Evolutionary conservation across 2,888 invertebrate genomes (phyloP), one percentile per base, ranked within the genome.

Genomic region (Cyclophora albipunctata): DNA sequence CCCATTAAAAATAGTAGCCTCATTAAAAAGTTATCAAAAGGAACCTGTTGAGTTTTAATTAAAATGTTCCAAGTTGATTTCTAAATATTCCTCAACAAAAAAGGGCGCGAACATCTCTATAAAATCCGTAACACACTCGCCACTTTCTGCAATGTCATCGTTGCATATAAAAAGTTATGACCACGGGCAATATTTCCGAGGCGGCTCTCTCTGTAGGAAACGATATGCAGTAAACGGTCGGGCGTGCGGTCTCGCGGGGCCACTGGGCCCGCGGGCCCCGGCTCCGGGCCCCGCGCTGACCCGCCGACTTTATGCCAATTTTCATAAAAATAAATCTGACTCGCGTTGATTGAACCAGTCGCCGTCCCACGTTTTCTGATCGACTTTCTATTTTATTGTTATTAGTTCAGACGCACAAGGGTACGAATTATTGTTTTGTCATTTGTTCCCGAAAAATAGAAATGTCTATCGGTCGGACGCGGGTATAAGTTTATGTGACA

Each of bases 281-380:
- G 51, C 72, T 74, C 73, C 34, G 54, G 51, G 71, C 75, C 73
- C 20, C 33, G 7, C 71, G 75, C 80, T 85, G 87, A 86, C 86
- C 88, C 88, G 78, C 74, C 81, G 81, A 80, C 81, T 88, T 87
- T 87, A 88, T 88, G 86, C 88, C 87, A 88, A 88, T 88, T 86
- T 88, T 88, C 88, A 88, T 88, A 88, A 88, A 88, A 88, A 88
- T 88, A 88, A 88, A 88, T 88, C 88, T 81, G 87, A 78, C 75
- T 79, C 75, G 73, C 80, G 83, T 82, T 88, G 88, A 88, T 88
- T 88, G 88, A 88, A 88, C 87, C 86, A 84, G 85, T 86, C 86
- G 74, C 80, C 85, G 70, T 69, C 77, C 79, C 73, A 73, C 69
- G 73, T 70, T 75, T 56, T 76, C 79, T 77, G 81, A 82, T 82